Evolutionary conservation across 2,113 vertebrate species (phyloP).

Genomic region (Gasterosteus aculeatus): DNA sequence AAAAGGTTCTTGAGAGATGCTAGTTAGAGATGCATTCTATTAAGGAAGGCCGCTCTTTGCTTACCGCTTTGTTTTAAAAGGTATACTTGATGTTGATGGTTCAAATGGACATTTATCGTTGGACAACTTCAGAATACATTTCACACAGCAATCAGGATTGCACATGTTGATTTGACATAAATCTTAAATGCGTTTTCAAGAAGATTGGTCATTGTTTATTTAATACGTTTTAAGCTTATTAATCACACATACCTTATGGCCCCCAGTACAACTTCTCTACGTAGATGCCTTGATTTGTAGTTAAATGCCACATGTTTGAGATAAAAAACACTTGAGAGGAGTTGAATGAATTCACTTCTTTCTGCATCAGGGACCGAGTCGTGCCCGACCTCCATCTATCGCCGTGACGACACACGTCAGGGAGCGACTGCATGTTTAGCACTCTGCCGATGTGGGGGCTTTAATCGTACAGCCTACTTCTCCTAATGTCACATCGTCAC

Average conservation of each 20-base stretch:
- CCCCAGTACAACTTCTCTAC: too few species aligned
- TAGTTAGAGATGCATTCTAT: not conserved
- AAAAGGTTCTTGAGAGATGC: too few species aligned
- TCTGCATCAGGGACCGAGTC: conserved; percentile 15
- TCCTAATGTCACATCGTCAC: conserved; percentile 70
- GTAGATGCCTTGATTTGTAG: not conserved
- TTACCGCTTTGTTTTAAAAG: too few species aligned
- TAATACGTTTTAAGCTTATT: not conserved
- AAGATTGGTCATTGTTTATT: not conserved
- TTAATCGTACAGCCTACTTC: conserved; percentile 70
- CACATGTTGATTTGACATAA: too few species aligned
- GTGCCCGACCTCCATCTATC: conserved; percentile 29
- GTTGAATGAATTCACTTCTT: conserved; percentile 17
- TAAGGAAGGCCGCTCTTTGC: too few species aligned
- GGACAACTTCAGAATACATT: not conserved
- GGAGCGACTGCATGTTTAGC: conserved; percentile 58
- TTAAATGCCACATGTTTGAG: not conserved
- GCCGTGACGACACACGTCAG: conserved; percentile 66
- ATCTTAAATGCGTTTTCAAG: too few species aligned
- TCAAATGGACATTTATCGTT: not conserved
- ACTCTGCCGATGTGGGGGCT: conserved; percentile 47
- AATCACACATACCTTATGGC: too few species aligned
- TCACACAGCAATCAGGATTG: too few species aligned
- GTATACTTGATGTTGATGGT: not conserved
- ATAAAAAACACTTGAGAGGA: conserved; percentile 17